These are phyloP conservation scores for Acomys russatus DNA, from an alignment of 2,797 vertebrate genomes.

Conservation along the genomic window DNA sequence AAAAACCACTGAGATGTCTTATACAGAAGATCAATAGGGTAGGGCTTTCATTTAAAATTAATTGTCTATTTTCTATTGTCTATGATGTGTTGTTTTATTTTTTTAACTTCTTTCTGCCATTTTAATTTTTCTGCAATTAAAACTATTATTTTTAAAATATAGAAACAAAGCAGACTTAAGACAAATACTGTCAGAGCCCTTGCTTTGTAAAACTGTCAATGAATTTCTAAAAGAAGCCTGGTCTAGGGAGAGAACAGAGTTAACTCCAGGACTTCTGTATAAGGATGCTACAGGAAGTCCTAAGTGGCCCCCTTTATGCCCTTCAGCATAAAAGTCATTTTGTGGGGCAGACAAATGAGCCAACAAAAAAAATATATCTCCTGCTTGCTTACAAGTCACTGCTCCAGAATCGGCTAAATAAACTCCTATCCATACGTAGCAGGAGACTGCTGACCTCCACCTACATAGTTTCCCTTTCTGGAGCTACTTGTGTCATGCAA, in stretches of 20 bases:
- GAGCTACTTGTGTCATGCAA: background rate
- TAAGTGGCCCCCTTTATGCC: background rate
- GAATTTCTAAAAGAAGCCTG: background rate
- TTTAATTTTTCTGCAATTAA: conserved; percentile 14
- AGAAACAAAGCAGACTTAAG: conserved; percentile 30
- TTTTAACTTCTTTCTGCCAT: background rate
- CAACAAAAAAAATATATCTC: conserved; percentile 14
- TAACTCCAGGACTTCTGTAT: background rate
- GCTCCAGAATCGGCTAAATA: conserved; percentile 35
- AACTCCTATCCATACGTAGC: background rate
- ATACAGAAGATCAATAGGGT: background rate
- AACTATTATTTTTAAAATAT: background rate
- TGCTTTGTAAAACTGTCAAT: background rate
- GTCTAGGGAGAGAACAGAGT: background rate
- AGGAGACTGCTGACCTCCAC: conserved; percentile 20
- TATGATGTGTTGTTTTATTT: background rate
- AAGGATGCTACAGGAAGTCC: background rate
- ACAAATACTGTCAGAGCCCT: background rate
- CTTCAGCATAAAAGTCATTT: conserved; percentile 63
- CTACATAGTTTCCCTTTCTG: conserved; percentile 54
- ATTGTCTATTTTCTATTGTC: background rate
- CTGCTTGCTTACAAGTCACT: background rate
- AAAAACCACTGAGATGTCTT: background rate
- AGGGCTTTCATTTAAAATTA: conserved; percentile 25
- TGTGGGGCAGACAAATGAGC: conserved; percentile 28